phyloP scores from a whole-genome alignment of 2,797 vertebrate species.

The Saguinus oedipus region DNA sequence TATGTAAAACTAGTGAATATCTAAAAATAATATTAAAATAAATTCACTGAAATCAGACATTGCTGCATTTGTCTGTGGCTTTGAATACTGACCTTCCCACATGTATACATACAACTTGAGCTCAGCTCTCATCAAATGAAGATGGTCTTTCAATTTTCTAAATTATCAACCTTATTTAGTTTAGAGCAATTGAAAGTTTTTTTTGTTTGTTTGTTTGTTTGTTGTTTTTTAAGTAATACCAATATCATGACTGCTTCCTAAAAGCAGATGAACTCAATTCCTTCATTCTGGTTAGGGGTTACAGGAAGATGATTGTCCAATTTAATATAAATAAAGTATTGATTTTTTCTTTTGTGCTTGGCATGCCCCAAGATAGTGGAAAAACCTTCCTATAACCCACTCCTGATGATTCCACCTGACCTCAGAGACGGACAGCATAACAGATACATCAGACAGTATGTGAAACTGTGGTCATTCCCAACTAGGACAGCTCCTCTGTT shows the following conservation, averaged over 20 bases:
- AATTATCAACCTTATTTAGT: background rate
- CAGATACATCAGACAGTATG: rapidly evolving
- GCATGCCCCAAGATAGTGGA: background rate
- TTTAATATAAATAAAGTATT: background rate
- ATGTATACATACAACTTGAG: background rate
- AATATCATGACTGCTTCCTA: background rate
- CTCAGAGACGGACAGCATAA: background rate
- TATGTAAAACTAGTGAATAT: background rate
- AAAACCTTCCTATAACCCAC: background rate
- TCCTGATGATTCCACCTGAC: background rate
- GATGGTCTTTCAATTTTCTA: background rate
- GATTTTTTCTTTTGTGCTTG: background rate
- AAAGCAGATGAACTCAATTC: background rate
- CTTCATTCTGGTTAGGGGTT: background rate
- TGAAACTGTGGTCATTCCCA: background rate
- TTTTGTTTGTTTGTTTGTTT: background rate
- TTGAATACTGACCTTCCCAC: background rate
- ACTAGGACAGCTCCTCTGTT: background rate
- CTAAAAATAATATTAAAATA: slow-evolving; percentile 5
- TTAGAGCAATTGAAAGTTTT: background rate
- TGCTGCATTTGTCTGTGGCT: background rate
- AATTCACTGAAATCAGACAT: background rate
- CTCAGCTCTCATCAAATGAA: background rate
- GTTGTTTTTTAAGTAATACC: background rate
- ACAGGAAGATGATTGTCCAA: background rate